Conservation (phyloP, 2,797 vertebrate genomes). For the Aselliscus stoliczkanus region DNA sequence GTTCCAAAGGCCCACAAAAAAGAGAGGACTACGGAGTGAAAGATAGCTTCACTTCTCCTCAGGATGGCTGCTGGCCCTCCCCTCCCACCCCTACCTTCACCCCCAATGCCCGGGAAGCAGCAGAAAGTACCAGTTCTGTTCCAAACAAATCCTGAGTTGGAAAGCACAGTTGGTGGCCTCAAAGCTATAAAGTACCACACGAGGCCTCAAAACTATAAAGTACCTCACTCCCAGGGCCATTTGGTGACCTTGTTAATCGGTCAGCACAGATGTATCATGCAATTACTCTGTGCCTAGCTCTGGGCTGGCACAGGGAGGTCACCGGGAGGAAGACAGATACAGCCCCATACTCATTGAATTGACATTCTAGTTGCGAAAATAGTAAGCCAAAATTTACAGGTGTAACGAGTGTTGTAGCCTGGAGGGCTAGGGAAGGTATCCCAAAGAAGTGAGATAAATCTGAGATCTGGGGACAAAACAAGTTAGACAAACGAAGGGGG, state of each 20-base stretch:
- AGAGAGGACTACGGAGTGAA: neutral
- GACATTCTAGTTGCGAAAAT: neutral
- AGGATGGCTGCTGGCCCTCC: neutral
- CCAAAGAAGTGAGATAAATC: neutral
- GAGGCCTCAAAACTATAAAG: neutral
- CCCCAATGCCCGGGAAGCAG: neutral
- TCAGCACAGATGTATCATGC: rapidly evolving
- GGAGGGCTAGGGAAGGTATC: neutral
- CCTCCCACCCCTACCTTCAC: neutral
- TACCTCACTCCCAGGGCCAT: neutral
- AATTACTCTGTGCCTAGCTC: neutral
- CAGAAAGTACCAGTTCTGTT: neutral
- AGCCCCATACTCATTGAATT: neutral
- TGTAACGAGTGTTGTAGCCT: neutral
- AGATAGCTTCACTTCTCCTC: neutral
- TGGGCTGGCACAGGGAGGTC: neutral
- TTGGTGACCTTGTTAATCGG: neutral
- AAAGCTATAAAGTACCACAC: too few relatives aligned
- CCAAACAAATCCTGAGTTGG: neutral
- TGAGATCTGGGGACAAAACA: neutral
- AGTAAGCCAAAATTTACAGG: neutral
- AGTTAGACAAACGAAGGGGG: neutral
- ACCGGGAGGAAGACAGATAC: neutral
- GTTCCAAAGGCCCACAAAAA: neutral
- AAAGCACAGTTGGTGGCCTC: neutral